These are phyloP conservation scores for Orthosia gothica DNA, from an alignment of 2,888 invertebrate genomes.

Conservation along the genomic window DNA sequence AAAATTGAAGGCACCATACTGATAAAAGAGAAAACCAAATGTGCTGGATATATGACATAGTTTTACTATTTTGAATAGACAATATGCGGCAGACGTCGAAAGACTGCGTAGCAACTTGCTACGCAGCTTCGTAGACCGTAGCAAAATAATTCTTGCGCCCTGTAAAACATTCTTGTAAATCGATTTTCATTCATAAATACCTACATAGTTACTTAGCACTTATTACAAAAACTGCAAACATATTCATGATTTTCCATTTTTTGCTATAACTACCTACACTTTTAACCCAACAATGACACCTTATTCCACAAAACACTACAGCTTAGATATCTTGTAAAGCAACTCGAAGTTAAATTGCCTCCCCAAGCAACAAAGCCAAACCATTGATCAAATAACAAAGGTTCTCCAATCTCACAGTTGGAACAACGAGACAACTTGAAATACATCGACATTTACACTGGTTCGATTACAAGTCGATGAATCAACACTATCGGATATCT, in stretches of 20 bases:
- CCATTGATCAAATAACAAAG: slow-evolving; percentile 57
- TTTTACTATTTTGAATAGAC: too few species aligned
- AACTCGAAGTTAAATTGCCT: slow-evolving; percentile 39
- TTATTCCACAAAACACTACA: neutral
- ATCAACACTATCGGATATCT: slow-evolving; percentile 67
- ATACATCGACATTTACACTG: slow-evolving; percentile 58
- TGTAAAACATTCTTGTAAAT: too few species aligned
- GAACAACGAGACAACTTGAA: slow-evolving; percentile 57
- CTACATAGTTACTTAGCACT: too few species aligned
- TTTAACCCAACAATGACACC: neutral
- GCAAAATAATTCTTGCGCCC: neutral
- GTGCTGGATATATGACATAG: too few species aligned
- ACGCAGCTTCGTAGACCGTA: neutral
- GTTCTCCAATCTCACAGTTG: slow-evolving; percentile 48
- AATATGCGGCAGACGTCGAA: too few species aligned
- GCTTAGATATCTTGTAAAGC: slow-evolving; percentile 6
- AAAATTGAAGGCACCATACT: too few species aligned
- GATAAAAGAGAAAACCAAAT: too few species aligned
- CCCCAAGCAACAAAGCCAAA: slow-evolving; percentile 37
- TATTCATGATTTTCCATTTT: neutral
- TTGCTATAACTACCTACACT: neutral
- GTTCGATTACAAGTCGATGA: slow-evolving; percentile 65
- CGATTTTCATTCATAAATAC: too few species aligned
- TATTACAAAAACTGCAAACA: too few species aligned
- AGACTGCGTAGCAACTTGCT: too few species aligned